Conservation (phyloP, 2,797 vertebrate genomes). For the Anguilla megastoma region DNA sequence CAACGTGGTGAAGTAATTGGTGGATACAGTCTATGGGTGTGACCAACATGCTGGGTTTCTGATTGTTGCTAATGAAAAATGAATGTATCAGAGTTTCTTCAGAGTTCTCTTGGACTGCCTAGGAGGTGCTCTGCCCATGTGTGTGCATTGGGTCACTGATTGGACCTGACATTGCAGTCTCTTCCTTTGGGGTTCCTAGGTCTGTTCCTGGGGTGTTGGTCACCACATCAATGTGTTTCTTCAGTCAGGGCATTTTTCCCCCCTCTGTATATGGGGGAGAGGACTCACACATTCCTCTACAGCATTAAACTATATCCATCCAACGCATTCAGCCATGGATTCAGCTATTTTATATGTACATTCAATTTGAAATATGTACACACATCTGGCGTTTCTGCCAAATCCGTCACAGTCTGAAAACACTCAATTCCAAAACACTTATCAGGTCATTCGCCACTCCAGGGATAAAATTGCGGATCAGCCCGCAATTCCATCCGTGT, state of each 20-base stretch:
- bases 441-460: neutral
- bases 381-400: neutral
- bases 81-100: too few species aligned
- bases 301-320: neutral
- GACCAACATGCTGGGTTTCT: too few species aligned
- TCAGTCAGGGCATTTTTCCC: neutral
- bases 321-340: neutral
- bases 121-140: too few species aligned
- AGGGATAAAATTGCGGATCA: neutral
- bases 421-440: neutral
- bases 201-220: too few species aligned
- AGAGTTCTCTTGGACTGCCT: too few species aligned
- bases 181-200: too few species aligned
- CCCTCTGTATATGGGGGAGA: neutral
- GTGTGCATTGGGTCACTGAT: too few species aligned
- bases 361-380: neutral
- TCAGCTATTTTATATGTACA: neutral
- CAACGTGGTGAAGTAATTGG: too few species aligned
- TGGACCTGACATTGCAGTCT: too few species aligned
- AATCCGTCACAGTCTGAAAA: constrained; percentile 5
- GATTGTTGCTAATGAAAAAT: too few species aligned
- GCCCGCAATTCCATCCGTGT: neutral
- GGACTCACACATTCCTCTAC: neutral
- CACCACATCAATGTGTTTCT: neutral
- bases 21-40: too few species aligned